Evolutionary conservation across 2,797 vertebrate species (phyloP), one percentile per base, ranked within the genome.

Genomic region (Eleutherodactylus coqui): DNA sequence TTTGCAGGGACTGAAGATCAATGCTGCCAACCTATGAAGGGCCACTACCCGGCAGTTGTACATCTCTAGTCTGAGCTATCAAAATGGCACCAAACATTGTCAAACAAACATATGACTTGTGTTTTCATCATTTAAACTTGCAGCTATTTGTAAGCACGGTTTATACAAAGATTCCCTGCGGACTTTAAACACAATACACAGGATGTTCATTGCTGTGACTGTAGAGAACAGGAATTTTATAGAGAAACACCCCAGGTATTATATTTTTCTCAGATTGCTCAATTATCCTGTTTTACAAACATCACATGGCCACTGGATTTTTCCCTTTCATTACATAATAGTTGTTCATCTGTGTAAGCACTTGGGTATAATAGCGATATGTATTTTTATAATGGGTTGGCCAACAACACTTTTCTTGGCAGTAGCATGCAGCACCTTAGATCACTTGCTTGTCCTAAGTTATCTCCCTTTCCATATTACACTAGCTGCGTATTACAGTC

Each of bases 181-280:
- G 83, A 78, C 47, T 41, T 67, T 41, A 64, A 19, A 85, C 75
- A 85, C 83, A 85, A 85, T 85, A 38, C 60, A 85, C 83, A 85
- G 83, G 83, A 85, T 78, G 83, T 85, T 24, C 45, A 55, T 32
- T 58, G 38, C 24, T 38, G 45, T 76, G 83, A 77, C 73, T 69
- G 27, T 72, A 75, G 36, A 43, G 36, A 76, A 49, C 43, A 34
- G 83, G 83, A 85, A 85, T 77, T 69, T 85, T 19, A 43, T 6
- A 78, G 34, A 69, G 60, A 53, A 85, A 69, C 83, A 78, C 36
- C 55, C n/a, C 51, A 75, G 51, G 45, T 60, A 43, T 84, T 47
- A 36, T 34, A 51, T 76, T 76, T 64, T 67, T 34, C 53, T 19
- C 55, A 62, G 47, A 13, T 67, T 69, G 79, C 49, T 38, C 43